Evolutionary conservation across 1,140 invertebrate genomes (phyloP), one percentile per base, ranked within the genome.

Genomic region (Hylaeus anthracinus): DNA sequence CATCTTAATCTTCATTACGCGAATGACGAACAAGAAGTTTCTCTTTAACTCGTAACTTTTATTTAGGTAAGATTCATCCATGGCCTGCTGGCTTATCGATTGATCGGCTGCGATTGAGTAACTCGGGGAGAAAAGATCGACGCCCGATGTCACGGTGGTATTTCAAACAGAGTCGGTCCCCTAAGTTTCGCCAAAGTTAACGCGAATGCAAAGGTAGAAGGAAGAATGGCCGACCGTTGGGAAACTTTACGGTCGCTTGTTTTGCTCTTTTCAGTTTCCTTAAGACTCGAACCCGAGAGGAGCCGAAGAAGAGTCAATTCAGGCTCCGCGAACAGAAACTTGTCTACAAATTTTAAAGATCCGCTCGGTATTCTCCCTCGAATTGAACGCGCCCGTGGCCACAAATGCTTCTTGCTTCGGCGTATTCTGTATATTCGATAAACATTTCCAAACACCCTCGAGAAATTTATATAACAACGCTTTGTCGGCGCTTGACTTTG

Each of bases 231-330:
- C 65, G 78, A 61, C 12, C 37, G 78, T 80, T 67, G 53, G 63
- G 10, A 61, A 80, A 80, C 78, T 80, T 80, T 45, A 37, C 69
- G 51, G 76, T 55, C 69, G 71, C 63, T 80, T 80, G 78, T 65
- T 80, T 74, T 80, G 72, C 78, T 80, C 72, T 63, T 64, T 39
- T 41, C 14, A 51, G 70, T 79, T 80, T 80, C 72, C 64, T 51
- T 67, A 61, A 80, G 61, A 48, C 72, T 72, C 77, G 60, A 26
- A 14, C n/a, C 69, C 26, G 41, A 64, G 48, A 37, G 76, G 41
- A 45, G 9, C 60, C 37, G 37, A 39, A 53, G 41, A n/a, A 48
- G 63, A 67, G 72, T 67, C 63, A 58, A 67, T 66, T 63, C 70
- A 9, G 48, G 58, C 51, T 37, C 39, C 53, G 56, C 55, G 71